These are phyloP conservation scores for Poecilia latipinna DNA, from an alignment of 2,113 vertebrate species.

Conservation along the genomic window DNA sequence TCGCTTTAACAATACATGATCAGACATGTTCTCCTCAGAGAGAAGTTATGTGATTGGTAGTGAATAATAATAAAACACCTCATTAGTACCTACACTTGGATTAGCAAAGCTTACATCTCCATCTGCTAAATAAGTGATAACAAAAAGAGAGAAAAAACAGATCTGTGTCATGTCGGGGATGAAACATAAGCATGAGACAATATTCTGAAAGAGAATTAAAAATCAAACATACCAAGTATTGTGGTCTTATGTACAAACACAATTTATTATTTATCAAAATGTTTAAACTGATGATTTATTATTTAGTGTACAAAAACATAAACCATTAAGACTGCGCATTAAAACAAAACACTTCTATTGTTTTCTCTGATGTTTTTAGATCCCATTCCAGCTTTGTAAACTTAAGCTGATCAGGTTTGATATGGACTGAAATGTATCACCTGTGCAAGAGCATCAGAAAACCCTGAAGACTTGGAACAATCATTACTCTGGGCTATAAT, in stretches of 20 bases:
- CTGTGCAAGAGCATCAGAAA: slow-evolving; percentile 22
- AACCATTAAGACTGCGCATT: neutral
- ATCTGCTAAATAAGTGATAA: neutral
- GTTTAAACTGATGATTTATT: neutral
- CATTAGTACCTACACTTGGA: slow-evolving; percentile 23
- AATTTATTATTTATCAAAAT: neutral
- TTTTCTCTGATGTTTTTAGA: neutral
- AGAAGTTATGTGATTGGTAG: slow-evolving; percentile 18
- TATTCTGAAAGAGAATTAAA: neutral
- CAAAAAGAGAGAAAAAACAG: neutral
- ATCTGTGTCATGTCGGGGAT: too few species aligned
- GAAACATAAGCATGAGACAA: neutral
- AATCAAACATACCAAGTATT: too few species aligned
- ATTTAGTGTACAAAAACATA: neutral
- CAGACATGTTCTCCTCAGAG: slow-evolving; percentile 19
- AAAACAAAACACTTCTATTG: neutral
- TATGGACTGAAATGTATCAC: neutral
- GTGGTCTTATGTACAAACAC: neutral
- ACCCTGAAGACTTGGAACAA: slow-evolving; percentile 18
- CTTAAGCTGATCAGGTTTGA: neutral
- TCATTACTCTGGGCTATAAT: slow-evolving; percentile 51
- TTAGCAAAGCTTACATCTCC: slow-evolving; percentile 18
- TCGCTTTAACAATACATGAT: slow-evolving; percentile 43
- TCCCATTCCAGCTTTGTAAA: neutral
- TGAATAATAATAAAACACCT: slow-evolving; percentile 32